A percentile compares a stretch with the other conserved stretches of the same genome.
Conservation (phyloP, 2,888 invertebrate species). For the Drosophila macrospina region DNA sequence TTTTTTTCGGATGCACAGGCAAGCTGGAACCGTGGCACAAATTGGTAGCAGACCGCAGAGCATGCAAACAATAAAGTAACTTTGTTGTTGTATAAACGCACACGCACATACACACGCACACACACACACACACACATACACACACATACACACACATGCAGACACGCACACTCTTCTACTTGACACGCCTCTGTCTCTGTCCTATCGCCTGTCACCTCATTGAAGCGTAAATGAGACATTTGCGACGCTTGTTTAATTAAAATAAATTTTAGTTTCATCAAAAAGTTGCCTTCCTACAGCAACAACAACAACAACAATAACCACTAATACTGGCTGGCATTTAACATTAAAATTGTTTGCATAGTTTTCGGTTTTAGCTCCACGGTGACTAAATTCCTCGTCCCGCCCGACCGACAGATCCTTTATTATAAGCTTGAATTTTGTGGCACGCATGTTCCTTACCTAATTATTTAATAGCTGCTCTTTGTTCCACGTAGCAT, state of each 20-base stretch:
- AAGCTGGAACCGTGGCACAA: conserved; percentile 30
- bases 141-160: background rate
- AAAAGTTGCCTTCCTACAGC: conserved; percentile 62
- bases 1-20: conserved; percentile 18
- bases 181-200: conserved; percentile 29
- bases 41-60: conserved; percentile 73
- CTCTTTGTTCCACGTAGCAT: conserved; percentile 32
- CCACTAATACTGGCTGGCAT: conserved; percentile 61
- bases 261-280: conserved; percentile 83
- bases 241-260: conserved; percentile 83
- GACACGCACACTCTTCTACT: conserved; percentile 6
- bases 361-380: conserved; percentile 62
- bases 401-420: conserved; percentile 11
- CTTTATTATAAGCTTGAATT: conserved; percentile 12
- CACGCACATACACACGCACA: background rate
- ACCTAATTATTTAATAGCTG: conserved; percentile 38
- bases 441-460: conserved; percentile 32
- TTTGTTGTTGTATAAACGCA: conserved; percentile 37
- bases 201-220: conserved; percentile 75
- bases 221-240: conserved; percentile 83
- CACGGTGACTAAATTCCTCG: conserved; percentile 9
- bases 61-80: conserved; percentile 72
- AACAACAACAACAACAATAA: conserved; percentile 27
- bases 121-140: conserved; percentile 1
- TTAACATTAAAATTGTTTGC: conserved; percentile 78